A percentile compares a stretch with the other conserved stretches of the same genome.
Evolutionary conservation across 2,888 invertebrate species (phyloP).

Genomic region (Eudemis profundana): DNA sequence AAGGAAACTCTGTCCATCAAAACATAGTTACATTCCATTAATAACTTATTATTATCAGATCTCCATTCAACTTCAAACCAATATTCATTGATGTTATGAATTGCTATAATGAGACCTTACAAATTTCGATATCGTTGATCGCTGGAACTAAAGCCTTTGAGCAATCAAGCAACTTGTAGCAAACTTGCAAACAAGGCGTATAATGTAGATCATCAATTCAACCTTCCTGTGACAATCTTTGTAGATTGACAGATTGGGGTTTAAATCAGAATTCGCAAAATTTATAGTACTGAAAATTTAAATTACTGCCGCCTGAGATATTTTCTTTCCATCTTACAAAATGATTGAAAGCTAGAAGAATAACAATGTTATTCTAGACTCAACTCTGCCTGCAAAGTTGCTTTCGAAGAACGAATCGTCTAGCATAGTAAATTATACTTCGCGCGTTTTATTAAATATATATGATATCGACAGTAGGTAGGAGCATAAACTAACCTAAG

Average conservation of each 20-base stretch:
- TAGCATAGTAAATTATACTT: no score
- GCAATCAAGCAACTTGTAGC: conserved; percentile 28
- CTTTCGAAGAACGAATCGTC: no score
- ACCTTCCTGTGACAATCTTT: conserved; percentile 10
- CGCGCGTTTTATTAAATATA: no score
- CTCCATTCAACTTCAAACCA: conserved; percentile 3
- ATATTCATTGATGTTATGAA: conserved; percentile 15
- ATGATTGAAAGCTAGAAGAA: not conserved
- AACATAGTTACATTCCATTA: no score
- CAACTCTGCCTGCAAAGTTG: no score
- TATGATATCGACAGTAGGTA: no score
- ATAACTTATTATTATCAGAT: conserved; percentile 12
- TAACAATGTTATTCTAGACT: no score
- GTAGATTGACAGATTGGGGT: conserved; percentile 10
- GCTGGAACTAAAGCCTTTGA: conserved; percentile 24
- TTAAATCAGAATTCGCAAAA: conserved; percentile 14
- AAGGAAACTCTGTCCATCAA: no score
- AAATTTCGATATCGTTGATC: conserved; percentile 31
- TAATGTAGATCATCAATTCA: conserved; percentile 25
- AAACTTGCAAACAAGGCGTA: conserved; percentile 33
- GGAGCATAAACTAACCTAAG: no score
- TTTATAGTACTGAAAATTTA: not conserved
- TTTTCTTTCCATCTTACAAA: conserved; percentile 26
- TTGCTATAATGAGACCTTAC: conserved; percentile 20
- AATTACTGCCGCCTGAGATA: not conserved